Evolutionary conservation across 2,888 invertebrate genomes (phyloP), one percentile per base, ranked within the genome.

Genomic region (Tiliacea aurago): DNA sequence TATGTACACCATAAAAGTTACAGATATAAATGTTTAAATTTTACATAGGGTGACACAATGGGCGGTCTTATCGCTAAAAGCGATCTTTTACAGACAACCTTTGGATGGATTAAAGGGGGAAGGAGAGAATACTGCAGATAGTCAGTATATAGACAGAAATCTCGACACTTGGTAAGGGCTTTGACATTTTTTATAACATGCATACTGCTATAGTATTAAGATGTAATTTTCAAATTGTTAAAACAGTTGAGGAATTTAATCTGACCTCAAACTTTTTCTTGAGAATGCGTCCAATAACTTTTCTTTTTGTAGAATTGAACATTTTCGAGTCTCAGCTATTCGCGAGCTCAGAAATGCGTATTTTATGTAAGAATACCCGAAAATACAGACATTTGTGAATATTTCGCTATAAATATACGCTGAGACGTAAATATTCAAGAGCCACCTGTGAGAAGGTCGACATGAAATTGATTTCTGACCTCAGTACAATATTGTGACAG

Each of bases 401-500:
- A 64, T 73, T 75, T 73, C 18, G 47, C n/a, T 61, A 45, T 78
- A 62, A 74, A 84, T 77, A 78, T 75, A 63, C 33, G 63, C 73
- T 71, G 63, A 64, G 41, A 68, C 49, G 23, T 73, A 84, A 81
- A 83, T 83, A 81, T 83, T 76, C 10, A 55, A 55, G 49, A 63
- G 58, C 70, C 84, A 78, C 73, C 74, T 82, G 78, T 47, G 64
- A 62, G 65, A 67, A 78, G 83, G 79, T 84, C 73, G 58, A 9
- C 13, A 18, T 68, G 41, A 47, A 77, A 82, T 73, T 72, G 70
- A 67, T 78, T 74, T 82, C 67, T 83, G 71, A 67, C 71, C 74
- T 59, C 43, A 47, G 56, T 45, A 33, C 53, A 62, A 64, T 64
- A 62, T 79, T 69, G 51, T 73, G 56, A 56, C 28, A 53, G 41